A percentile compares a stretch with the other conserved stretches of the same genome.
Evolutionary conservation across 2,888 invertebrate species (phyloP).

Genomic region (Cordilura impudica): DNA sequence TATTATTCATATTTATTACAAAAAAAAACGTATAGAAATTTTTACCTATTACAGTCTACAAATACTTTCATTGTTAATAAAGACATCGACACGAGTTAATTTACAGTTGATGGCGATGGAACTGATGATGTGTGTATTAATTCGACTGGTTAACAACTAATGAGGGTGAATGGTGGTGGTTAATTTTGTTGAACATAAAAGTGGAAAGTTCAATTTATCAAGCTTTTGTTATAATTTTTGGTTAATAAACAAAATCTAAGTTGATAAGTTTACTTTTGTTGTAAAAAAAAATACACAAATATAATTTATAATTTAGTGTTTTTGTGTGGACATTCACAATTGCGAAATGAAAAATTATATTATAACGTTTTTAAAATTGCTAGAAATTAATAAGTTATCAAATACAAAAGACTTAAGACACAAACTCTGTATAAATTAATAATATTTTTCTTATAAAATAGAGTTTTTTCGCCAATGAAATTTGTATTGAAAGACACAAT

Average conservation of each 20-base stretch:
- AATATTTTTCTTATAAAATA: not conserved
- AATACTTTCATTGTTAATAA: not conserved
- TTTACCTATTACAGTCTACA: no score
- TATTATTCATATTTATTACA: not conserved
- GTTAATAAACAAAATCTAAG: not conserved
- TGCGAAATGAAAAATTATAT: no score
- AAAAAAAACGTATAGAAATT: no score
- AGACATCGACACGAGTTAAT: not conserved
- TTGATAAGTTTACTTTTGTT: constrained; percentile 2
- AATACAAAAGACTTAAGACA: constrained; percentile 32
- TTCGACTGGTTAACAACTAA: not conserved
- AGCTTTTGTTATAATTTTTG: constrained; percentile 23
- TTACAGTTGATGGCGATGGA: not conserved
- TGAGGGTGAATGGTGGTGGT: not conserved
- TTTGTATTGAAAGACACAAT: not conserved
- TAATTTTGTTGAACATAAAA: not conserved
- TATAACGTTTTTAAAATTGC: no score
- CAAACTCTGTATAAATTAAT: not conserved
- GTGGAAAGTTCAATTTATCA: constrained; percentile 29
- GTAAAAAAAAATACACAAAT: not conserved
- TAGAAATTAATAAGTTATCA: no score
- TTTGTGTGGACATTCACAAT: not conserved
- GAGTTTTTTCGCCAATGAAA: not conserved
- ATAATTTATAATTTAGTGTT: not conserved
- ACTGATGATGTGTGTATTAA: not conserved